phyloP scores from a whole-genome alignment of 2,888 invertebrate genomes.

The Catocala fraxini region DNA sequence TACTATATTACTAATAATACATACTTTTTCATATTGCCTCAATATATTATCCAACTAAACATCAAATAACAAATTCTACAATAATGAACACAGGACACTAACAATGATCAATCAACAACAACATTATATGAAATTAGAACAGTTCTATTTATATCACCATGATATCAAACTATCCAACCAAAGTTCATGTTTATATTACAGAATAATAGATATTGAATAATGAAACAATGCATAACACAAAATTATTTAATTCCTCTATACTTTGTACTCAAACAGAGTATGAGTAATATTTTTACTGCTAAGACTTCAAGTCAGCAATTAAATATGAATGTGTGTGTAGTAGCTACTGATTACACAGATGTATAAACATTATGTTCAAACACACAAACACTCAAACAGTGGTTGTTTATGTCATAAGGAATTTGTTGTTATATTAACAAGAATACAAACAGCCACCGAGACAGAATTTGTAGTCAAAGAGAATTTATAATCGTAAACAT shows the following conservation, averaged over 20 bases:
- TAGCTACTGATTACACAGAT: too few species aligned
- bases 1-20: too few species aligned
- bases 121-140: conserved; percentile 6
- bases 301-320: neutral
- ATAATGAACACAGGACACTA: neutral
- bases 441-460: too few species aligned
- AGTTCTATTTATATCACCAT: conserved; percentile 31
- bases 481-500: too few species aligned
- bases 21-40: conserved; percentile 27
- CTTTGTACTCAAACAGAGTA: conserved; percentile 8
- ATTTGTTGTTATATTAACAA: too few species aligned
- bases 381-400: too few species aligned
- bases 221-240: conserved; percentile 10
- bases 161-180: conserved; percentile 20
- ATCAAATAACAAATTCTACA: too few species aligned
- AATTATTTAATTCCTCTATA: conserved; percentile 9
- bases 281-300: neutral
- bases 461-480: too few species aligned
- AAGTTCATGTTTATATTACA: conserved; percentile 40
- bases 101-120: conserved; percentile 6
- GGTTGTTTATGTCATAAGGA: too few species aligned
- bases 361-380: too few species aligned
- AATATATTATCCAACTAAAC: too few species aligned
- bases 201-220: conserved; percentile 21
- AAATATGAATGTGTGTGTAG: neutral